Conservation (phyloP, 1,140 invertebrate species). For the Pseudomyrmex cubaensis region DNA sequence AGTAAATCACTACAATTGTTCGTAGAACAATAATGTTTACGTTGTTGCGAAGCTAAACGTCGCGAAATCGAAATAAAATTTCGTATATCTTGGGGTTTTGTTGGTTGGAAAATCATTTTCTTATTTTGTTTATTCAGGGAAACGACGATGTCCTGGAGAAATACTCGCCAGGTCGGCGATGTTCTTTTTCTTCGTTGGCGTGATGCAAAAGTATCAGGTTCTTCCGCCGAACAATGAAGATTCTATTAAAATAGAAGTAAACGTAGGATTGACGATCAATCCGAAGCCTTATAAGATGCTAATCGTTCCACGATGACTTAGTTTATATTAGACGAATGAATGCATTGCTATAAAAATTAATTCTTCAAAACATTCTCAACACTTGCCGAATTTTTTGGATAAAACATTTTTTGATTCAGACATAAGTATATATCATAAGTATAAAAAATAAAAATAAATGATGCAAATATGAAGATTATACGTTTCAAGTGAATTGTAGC, state of each 20-base stretch:
- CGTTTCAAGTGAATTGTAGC: no score
- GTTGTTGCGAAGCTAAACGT: no score
- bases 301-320: constrained; percentile 66
- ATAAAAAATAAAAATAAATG: no score
- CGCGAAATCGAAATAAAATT: no score
- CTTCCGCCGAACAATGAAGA: constrained; percentile 78
- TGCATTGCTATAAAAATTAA: no score
- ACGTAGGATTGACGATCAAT: constrained; percentile 76
- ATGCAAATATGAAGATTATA: no score
- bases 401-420: no score
- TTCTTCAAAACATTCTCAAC: no score
- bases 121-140: constrained; percentile 85
- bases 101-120: background rate
- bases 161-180: constrained; percentile 89
- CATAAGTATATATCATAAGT: no score
- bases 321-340: no score
- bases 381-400: no score
- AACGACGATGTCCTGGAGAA: constrained; percentile 91
- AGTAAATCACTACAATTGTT: constrained; percentile 54
- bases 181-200: constrained; percentile 90
- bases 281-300: constrained; percentile 80
- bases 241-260: constrained; percentile 70
- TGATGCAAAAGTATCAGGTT: constrained; percentile 87
- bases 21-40: background rate
- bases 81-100: background rate